These are phyloP conservation scores for Aspidiotus rigidus DNA, from an alignment of 2,888 invertebrate genomes.

Conservation along the genomic window DNA sequence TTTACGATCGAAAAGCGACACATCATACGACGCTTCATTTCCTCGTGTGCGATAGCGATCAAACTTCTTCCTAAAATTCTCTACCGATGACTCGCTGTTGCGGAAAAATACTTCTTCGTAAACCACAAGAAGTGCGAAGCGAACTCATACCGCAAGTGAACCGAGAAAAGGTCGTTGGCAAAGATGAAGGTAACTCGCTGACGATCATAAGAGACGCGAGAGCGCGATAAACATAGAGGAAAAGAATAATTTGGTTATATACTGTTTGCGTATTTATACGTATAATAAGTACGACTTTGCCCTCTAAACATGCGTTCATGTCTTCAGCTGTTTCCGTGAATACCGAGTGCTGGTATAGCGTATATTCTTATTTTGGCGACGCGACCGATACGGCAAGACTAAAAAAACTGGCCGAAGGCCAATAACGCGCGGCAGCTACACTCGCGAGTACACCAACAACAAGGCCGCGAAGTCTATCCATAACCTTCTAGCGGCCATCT, in stretches of 20 bases:
- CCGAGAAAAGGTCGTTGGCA: conserved; percentile 2
- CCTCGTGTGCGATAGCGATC: too few species aligned
- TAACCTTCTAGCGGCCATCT: conserved; percentile 32
- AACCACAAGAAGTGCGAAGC: neutral
- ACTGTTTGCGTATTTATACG: neutral
- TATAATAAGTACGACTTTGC: neutral
- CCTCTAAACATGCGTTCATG: conserved; percentile 3
- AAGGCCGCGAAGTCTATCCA: conserved; percentile 22
- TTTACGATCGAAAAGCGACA: too few species aligned
- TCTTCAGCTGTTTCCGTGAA: conserved; percentile 7
- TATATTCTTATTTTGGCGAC: conserved; percentile 26
- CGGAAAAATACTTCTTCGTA: too few species aligned
- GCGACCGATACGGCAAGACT: conserved; percentile 8
- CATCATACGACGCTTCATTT: too few species aligned
- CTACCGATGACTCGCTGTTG: too few species aligned
- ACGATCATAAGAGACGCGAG: neutral
- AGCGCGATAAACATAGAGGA: neutral
- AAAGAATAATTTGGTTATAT: conserved; percentile 4
- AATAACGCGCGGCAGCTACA: conserved; percentile 24
- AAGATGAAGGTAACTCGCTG: conserved; percentile 4
- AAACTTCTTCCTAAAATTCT: too few species aligned
- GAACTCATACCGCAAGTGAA: neutral
- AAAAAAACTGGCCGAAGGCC: conserved; percentile 30
- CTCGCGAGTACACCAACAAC: conserved; percentile 21
- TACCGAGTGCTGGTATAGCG: neutral